A percentile compares a stretch with the other conserved stretches of the same genome.
Evolutionary conservation across 1,140 invertebrate species (phyloP).

Genomic region (Drosophila baimaii): DNA sequence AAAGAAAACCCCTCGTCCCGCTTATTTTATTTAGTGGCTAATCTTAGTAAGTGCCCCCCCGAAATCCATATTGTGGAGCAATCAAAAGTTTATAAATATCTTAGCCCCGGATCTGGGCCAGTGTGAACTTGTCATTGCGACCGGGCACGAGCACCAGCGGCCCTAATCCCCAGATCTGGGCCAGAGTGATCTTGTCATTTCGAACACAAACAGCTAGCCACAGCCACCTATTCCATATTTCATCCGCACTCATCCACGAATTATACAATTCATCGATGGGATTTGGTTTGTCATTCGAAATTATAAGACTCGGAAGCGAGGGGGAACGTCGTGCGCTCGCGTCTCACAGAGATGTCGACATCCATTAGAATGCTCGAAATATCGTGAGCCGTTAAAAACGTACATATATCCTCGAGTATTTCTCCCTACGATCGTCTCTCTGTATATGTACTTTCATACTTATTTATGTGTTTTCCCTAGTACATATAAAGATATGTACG

Average conservation of each 20-base stretch:
- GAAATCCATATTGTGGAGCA: conserved; percentile 5
- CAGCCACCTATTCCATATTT: neutral
- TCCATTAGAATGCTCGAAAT: conserved; percentile 48
- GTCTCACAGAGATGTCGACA: conserved; percentile 37
- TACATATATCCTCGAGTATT: conserved; percentile 44
- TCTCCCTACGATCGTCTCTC: conserved; percentile 35
- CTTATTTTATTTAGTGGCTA: conserved; percentile 21
- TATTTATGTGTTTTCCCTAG: conserved; percentile 53
- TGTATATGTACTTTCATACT: conserved; percentile 35
- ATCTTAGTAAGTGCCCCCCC: conserved; percentile 11
- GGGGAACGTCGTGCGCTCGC: conserved; percentile 1
- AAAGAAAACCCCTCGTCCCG: neutral
- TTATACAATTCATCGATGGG: conserved; percentile 30
- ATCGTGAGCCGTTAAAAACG: conserved; percentile 37
- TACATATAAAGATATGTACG: conserved; percentile 47
- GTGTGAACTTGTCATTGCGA: conserved; percentile 19
- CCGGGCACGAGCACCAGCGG: neutral
- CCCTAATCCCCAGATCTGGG: conserved; percentile 1
- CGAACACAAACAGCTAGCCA: neutral
- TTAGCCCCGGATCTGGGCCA: conserved; percentile 9
- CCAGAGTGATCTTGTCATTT: conserved; percentile 6
- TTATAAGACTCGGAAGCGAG: conserved; percentile 9
- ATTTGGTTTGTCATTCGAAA: conserved; percentile 36
- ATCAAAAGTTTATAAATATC: conserved; percentile 9
- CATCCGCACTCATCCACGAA: neutral